Conservation (phyloP, 2,113 vertebrate species). For the Solenodon paradoxus region DNA sequence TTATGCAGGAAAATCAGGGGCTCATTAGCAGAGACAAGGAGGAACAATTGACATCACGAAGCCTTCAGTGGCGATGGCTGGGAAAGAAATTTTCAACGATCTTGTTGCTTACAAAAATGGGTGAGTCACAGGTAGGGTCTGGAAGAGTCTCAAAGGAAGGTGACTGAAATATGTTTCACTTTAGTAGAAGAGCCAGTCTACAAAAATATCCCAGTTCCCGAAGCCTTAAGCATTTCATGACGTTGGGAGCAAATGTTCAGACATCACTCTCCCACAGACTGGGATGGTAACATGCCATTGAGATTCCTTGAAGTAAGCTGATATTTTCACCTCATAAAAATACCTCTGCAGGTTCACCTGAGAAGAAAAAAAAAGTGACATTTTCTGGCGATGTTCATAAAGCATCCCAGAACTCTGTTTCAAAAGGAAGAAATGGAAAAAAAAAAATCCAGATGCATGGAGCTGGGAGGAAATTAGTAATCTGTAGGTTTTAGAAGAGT, state of each 20-base stretch:
- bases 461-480: neutral
- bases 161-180: slow-evolving; percentile 21
- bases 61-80: neutral
- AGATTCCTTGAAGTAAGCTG: slow-evolving; percentile 79
- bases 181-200: neutral
- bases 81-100: neutral
- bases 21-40: neutral
- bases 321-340: slow-evolving; percentile 86
- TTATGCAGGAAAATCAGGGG: neutral
- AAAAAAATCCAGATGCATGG: slow-evolving; percentile 58
- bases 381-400: slow-evolving; percentile 77
- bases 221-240: slow-evolving; percentile 58
- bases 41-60: neutral
- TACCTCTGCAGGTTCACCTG: slow-evolving; percentile 73
- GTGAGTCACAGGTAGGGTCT: neutral
- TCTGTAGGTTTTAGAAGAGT: too few relatives aligned
- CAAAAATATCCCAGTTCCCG: slow-evolving; percentile 15
- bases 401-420: slow-evolving; percentile 73
- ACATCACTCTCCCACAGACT: neutral
- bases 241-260: neutral
- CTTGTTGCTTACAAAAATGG: neutral
- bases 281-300: slow-evolving; percentile 74
- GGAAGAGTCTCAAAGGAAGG: neutral
- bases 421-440: slow-evolving; percentile 73
- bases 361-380: slow-evolving; percentile 77